Base-by-base conservation (phyloP, 2,797 vertebrate genomes). In the Sebastes itinus region DNA sequence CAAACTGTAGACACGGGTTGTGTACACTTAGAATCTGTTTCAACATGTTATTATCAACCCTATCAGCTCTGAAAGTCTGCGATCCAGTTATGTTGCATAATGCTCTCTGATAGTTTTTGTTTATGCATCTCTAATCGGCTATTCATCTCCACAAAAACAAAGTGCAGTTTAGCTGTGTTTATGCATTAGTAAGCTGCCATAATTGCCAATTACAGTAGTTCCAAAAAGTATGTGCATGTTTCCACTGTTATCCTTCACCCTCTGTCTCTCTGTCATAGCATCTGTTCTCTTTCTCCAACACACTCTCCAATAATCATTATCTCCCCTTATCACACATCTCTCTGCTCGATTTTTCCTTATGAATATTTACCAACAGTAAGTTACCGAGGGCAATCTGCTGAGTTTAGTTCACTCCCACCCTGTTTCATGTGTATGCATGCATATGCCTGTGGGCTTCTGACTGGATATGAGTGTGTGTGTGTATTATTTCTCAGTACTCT, bases 321-420 rank as follows among this genome's bases (percentile, higher is more conserved):
- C 64, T 81, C 56, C 27, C 20, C 3, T 30, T 52, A 73, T 80
- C 78, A 32, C 74, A 81, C 72, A 35, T 86, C 66, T 75, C n/a
- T 87, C 73, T 82, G 71, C 66, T 63, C 8, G 77, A 18, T 77
- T 63, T 68, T 59, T 67, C 58, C 76, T 89, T 73, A 89, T 94
- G 87, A 92, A 92, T 94, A 94, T 94, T 93, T 91, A 90, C 87
- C 66, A 81, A 72, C 52, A 68, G 62, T 60, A 72, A 60, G 67
- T 74, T 84, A 90, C 87, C 68, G 8, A 77, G 71, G 87, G 84
- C 88, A 81, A 84, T 88, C 71, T 81, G 67, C 72, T 27, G 84
- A 84, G 85, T 84, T 83, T 77, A 78, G 70, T 80, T 90, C 74
- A 73, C 77, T 82, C 68, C 76, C 70, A 82, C 77, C 28, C 42